Evolutionary conservation across 2,888 invertebrate genomes (phyloP).

Genomic region (Megalurothrips usitatus): DNA sequence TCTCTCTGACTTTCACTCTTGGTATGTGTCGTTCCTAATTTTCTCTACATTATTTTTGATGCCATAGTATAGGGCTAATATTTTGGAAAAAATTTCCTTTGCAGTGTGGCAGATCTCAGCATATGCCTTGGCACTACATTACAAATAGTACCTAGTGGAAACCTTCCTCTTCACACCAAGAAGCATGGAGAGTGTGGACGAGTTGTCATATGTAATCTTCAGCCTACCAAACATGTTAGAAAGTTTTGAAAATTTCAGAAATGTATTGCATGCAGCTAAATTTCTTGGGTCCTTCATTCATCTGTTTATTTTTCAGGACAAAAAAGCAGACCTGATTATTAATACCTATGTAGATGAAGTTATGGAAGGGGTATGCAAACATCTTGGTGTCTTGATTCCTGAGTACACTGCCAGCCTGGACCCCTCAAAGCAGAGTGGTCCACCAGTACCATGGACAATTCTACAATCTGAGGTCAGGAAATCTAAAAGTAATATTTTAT

Average conservation of each 20-base stretch:
- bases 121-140: conserved; percentile 95
- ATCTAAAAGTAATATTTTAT: neutral
- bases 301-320: conserved; percentile 61
- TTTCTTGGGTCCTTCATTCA: conserved; percentile 30
- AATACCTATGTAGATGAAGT: conserved; percentile 85
- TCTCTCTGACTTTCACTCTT: conserved; percentile 80
- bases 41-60: no score
- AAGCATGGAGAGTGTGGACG: conserved; percentile 70
- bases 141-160: conserved; percentile 96
- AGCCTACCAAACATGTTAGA: conserved; percentile 94
- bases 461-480: conserved; percentile 51
- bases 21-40: conserved; percentile 53
- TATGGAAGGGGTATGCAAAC: conserved; percentile 66
- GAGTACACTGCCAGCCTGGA: conserved; percentile 62
- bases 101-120: conserved; percentile 84
- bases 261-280: neutral
- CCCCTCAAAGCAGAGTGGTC: conserved; percentile 56
- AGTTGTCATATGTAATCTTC: conserved; percentile 90
- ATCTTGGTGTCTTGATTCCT: conserved; percentile 68
- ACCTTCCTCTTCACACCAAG: conserved; percentile 78
- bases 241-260: conserved; percentile 16
- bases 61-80: neutral
- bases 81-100: conserved; percentile 42
- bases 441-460: conserved; percentile 68
- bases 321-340: conserved; percentile 83